phyloP scores from a whole-genome alignment of 2,888 invertebrate species.

The Eurois occulta region DNA sequence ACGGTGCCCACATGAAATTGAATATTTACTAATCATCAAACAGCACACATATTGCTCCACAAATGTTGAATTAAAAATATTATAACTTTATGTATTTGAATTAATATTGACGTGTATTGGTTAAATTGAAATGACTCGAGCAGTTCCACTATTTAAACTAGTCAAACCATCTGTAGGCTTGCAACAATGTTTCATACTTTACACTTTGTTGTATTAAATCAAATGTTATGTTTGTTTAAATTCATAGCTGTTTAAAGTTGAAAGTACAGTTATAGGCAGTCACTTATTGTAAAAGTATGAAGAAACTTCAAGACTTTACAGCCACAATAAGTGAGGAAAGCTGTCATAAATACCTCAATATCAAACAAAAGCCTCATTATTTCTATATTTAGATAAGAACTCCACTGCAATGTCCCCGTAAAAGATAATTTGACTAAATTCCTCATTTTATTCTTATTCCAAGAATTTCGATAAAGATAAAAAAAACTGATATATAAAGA shows the following conservation, averaged over 20 bases:
- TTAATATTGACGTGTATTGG: constrained; percentile 33
- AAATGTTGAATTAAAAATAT: constrained; percentile 29
- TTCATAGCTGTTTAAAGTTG: constrained; percentile 1
- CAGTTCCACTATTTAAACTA: constrained; percentile 25
- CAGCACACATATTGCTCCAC: constrained; percentile 69
- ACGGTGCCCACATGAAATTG: constrained; percentile 77
- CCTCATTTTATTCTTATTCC: constrained; percentile 35
- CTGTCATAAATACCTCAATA: constrained; percentile 9
- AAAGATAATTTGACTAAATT: constrained; percentile 40
- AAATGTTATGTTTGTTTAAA: constrained; percentile 25
- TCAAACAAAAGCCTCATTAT: constrained; percentile 10
- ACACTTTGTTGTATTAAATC: constrained; percentile 4
- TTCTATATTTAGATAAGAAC: constrained; percentile 41
- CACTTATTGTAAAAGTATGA: background rate
- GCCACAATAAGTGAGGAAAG: background rate
- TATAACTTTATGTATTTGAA: constrained; percentile 10
- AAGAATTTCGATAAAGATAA: constrained; percentile 52
- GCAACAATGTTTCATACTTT: constrained; percentile 17
- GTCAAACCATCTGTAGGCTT: constrained; percentile 20
- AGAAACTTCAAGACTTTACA: constrained; percentile 6
- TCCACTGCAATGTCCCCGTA: constrained; percentile 10
- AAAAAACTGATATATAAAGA: constrained; percentile 48
- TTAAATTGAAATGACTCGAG: constrained; percentile 28
- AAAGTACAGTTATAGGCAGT: too few species aligned
- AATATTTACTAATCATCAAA: constrained; percentile 79